Base-by-base conservation (phyloP, 2,797 vertebrate genomes). In the Sebastes variabilis region DNA sequence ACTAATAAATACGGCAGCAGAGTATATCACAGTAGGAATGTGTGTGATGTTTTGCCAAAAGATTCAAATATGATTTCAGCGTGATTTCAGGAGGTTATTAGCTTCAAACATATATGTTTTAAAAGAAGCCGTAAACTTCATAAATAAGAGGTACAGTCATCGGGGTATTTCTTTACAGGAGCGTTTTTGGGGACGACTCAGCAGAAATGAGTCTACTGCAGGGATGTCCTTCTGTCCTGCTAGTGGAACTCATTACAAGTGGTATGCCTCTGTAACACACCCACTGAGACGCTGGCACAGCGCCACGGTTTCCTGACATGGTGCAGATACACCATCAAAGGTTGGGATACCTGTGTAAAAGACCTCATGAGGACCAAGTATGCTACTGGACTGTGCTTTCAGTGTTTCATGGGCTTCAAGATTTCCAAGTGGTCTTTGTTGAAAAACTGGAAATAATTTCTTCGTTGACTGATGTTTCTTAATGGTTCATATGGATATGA, bases 31-130 rank as follows among this genome's bases (percentile, higher is more conserved):
- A 2, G 71, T 2, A 61, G 83, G 88, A 91, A 91, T 91, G 86
- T 72, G 79, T 93, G 73, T 93, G 92, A 94, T 89, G 91, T 84
- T 85, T 74, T 81, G 89, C 90, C 92, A 92, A 90, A 81, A 82
- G 54, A 81, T 80, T 72, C 68, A 86, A 85, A 90, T 88, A 91
- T 91, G 77, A 91, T 91, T 93, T 87, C 58, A 85, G 59, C 59
- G 29, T 87, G 75, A 92, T 86, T 90, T 86, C 65, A 66, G 70
- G 77, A 79, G 75, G 78, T 81, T 88, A 76, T 83, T 86, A 79
- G 82, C 36, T 68, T 75, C 74, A 87, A 85, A 87, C 67, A 36
- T 78, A 49, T 49, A 49, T 49, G 79, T 82, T 88, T 73, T 83
- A 74, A 90, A 88, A 88, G 84, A 78, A 29, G 88, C 78, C 4